phyloP scores from a whole-genome alignment of 2,113 vertebrate genomes.

The Bambusicola thoracicus region DNA sequence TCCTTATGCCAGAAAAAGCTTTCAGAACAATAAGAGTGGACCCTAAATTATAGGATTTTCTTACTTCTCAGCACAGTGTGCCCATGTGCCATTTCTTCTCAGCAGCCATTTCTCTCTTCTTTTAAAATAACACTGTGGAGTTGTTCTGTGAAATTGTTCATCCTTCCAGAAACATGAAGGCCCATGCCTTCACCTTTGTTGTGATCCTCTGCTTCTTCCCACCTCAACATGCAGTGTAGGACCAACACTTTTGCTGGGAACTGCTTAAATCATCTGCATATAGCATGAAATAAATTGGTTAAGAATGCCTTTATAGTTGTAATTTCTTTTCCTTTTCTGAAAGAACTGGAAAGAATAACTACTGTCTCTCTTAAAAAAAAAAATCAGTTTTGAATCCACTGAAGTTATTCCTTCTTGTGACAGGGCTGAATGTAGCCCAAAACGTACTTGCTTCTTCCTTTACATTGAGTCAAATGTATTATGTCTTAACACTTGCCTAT shows the following conservation, averaged over 20 bases:
- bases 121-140: constrained; percentile 18
- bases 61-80: constrained; percentile 27
- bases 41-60: constrained; percentile 64
- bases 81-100: constrained; percentile 34
- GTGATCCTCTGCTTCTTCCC: background rate
- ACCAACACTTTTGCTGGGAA: background rate
- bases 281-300: background rate
- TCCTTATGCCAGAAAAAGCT: background rate
- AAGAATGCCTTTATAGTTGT: background rate
- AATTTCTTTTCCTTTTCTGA: constrained; percentile 1
- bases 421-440: background rate
- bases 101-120: background rate
- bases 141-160: constrained; percentile 33
- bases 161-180: background rate
- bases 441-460: constrained; percentile 4
- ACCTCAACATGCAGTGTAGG: background rate
- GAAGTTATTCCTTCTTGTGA: background rate
- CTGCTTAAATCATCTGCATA: background rate
- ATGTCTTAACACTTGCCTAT: constrained; percentile 10
- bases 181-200: background rate
- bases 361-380: background rate
- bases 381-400: background rate
- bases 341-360: background rate
- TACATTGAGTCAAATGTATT: background rate
- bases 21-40: constrained; percentile 12